phyloP scores from a whole-genome alignment of 1,140 invertebrate genomes.

The Stegodyphus mimosarum region DNA sequence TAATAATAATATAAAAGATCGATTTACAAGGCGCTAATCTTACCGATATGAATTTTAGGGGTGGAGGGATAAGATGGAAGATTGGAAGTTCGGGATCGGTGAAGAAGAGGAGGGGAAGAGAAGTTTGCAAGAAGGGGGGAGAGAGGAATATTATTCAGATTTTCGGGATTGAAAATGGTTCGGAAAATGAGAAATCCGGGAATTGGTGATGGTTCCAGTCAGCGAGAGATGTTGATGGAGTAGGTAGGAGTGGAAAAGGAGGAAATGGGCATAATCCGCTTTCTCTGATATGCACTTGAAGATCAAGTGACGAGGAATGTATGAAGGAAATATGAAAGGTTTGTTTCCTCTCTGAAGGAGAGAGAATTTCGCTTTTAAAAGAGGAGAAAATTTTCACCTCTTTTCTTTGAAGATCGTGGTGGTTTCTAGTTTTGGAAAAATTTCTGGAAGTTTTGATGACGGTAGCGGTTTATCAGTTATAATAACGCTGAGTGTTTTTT shows the following conservation, averaged over 20 bases:
- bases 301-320: not conserved
- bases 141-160: slow-evolving; percentile 30
- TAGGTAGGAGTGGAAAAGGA: not conserved
- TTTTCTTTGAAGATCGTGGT: too few species aligned
- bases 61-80: not conserved
- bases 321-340: not conserved
- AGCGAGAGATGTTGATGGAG: not conserved
- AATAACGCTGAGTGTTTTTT: too few species aligned
- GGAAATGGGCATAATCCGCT: not conserved
- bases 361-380: too few species aligned
- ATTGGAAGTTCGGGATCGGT: not conserved
- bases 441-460: too few species aligned
- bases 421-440: too few species aligned
- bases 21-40: slow-evolving; percentile 33
- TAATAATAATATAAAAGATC: slow-evolving; percentile 21
- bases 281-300: not conserved
- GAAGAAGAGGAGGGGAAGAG: not conserved
- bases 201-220: not conserved
- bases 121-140: not conserved
- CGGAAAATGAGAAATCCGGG: slow-evolving; percentile 20
- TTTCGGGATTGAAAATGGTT: slow-evolving; percentile 24
- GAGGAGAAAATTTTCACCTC: too few species aligned
- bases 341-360: too few species aligned
- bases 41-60: not conserved
- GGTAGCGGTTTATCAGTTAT: too few species aligned